Evolutionary conservation across 1,140 invertebrate species (phyloP).

Genomic region (Pantala flavescens): DNA sequence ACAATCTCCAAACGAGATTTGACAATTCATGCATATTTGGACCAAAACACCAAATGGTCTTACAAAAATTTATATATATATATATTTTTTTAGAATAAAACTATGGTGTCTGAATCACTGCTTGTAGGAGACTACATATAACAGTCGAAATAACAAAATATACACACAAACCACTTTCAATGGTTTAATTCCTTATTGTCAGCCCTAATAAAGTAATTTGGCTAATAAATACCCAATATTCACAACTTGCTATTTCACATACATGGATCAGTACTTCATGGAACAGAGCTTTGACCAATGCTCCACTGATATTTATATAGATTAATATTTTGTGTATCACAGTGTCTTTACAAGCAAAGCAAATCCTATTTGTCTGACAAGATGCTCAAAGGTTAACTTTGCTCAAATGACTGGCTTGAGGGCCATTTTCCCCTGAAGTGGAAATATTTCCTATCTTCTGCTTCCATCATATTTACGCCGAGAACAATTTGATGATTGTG

Average conservation of each 20-base stretch:
- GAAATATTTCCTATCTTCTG: background rate
- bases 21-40: too few species aligned
- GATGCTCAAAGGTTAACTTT: constrained; percentile 2
- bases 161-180: constrained; percentile 9
- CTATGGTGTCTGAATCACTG: background rate
- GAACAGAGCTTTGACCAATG: constrained; percentile 8
- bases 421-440: background rate
- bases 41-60: too few species aligned
- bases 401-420: background rate
- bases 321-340: constrained; percentile 3
- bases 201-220: constrained; percentile 2
- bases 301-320: background rate
- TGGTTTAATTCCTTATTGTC: constrained; percentile 10
- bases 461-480: background rate
- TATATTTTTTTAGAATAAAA: too few species aligned
- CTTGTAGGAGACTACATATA: background rate
- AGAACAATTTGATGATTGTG: background rate
- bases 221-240: constrained; percentile 10
- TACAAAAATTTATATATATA: too few species aligned
- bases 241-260: background rate
- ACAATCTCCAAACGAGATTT: too few species aligned
- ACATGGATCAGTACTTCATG: background rate
- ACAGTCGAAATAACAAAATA: constrained; percentile 8
- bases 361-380: background rate
- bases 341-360: constrained; percentile 1